phyloP scores from a whole-genome alignment of 2,113 vertebrate genomes.

The Numenius arquata region DNA sequence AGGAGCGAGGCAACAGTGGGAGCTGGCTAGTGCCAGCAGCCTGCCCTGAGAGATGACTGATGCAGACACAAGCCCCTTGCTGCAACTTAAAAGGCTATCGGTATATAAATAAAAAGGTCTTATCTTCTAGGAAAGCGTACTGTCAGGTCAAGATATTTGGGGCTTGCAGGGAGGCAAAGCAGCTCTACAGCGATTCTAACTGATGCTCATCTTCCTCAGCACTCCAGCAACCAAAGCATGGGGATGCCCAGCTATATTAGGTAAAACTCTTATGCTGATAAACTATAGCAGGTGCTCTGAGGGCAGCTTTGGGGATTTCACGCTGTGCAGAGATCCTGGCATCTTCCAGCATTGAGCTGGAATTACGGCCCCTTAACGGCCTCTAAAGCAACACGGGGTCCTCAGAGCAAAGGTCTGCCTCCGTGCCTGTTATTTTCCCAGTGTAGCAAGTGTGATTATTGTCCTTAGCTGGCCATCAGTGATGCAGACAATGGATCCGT shows the following conservation, averaged over 20 bases:
- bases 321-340: neutral
- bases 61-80: neutral
- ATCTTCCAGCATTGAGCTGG: neutral
- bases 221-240: neutral
- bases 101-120: neutral
- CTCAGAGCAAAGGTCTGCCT: neutral
- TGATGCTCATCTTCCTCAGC: neutral
- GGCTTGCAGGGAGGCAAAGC: neutral
- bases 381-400: neutral
- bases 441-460: neutral
- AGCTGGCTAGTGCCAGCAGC: neutral
- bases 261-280: neutral
- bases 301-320: neutral
- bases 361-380: neutral
- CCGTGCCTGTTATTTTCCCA: neutral
- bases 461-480: neutral
- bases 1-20: accelerated
- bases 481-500: neutral
- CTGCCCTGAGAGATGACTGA: neutral
- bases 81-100: neutral
- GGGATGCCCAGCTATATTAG: neutral
- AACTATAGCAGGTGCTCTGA: neutral
- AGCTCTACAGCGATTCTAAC: neutral
- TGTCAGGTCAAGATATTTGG: neutral
- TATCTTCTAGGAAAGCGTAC: neutral